These are phyloP conservation scores for Channa argus DNA, from an alignment of 2,113 vertebrate species.

Conservation along the genomic window DNA sequence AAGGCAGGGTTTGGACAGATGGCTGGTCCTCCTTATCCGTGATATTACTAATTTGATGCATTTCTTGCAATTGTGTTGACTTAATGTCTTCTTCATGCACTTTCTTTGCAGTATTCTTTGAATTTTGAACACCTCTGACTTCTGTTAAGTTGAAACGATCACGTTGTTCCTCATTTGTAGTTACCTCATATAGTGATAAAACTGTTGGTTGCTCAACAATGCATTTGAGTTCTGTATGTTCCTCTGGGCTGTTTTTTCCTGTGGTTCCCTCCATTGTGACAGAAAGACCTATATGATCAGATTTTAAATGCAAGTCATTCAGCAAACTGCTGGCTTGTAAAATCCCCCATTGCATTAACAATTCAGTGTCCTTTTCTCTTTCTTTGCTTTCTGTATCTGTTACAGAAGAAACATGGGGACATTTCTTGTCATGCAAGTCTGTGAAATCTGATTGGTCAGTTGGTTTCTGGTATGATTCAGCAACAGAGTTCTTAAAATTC, in stretches of 20 bases:
- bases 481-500: background rate
- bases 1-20: conserved; percentile 11
- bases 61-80: conserved; percentile 6
- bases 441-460: background rate
- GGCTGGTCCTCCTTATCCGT: background rate
- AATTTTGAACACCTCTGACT: background rate
- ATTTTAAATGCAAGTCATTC: conserved; percentile 10
- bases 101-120: conserved; percentile 5
- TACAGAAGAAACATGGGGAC: background rate
- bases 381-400: conserved; percentile 7
- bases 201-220: background rate
- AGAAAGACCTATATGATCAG: background rate
- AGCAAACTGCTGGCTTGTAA: background rate
- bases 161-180: background rate
- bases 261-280: background rate
- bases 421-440: background rate
- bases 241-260: background rate
- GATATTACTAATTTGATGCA: background rate
- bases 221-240: background rate
- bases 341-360: background rate
- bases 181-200: conserved; percentile 1
- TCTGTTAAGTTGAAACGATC: background rate
- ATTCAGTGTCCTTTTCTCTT: background rate
- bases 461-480: background rate
- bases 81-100: background rate